Evolutionary conservation across 1,140 invertebrate genomes (phyloP).

Genomic region (Lysiphlebus fabarum): DNA sequence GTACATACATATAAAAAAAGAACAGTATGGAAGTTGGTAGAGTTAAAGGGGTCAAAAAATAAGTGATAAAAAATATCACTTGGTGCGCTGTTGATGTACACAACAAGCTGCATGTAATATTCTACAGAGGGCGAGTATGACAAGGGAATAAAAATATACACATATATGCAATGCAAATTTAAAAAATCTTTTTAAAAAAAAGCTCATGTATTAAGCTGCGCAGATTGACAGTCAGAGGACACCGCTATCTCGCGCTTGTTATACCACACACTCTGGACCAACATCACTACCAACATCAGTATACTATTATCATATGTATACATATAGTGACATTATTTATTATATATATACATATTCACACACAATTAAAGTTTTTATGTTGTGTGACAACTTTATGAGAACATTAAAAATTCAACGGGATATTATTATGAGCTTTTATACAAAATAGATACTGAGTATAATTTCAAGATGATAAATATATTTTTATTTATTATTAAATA

Average conservation of each 20-base stretch:
- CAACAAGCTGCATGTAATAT: background rate
- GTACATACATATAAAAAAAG: background rate
- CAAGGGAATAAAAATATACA: constrained; percentile 24
- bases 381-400: constrained; percentile 34
- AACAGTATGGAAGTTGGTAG: background rate
- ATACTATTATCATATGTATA: background rate
- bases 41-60: constrained; percentile 25
- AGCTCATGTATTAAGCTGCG: constrained; percentile 43
- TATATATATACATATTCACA: no score
- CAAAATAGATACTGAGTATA: background rate
- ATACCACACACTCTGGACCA: constrained; percentile 16
- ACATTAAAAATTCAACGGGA: constrained; percentile 38
- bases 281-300: background rate
- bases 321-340: no score
- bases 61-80: constrained; percentile 19
- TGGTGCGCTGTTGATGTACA: constrained; percentile 14
- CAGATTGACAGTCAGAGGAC: constrained; percentile 33
- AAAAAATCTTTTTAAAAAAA: constrained; percentile 37
- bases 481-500: no score
- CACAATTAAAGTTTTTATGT: no score
- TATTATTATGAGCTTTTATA: constrained; percentile 18
- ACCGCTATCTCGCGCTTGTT: constrained; percentile 24
- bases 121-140: background rate
- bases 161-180: background rate
- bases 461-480: no score